Conservation (phyloP, 2,797 vertebrate genomes). For the Heteromormyrus szaboi region DNA sequence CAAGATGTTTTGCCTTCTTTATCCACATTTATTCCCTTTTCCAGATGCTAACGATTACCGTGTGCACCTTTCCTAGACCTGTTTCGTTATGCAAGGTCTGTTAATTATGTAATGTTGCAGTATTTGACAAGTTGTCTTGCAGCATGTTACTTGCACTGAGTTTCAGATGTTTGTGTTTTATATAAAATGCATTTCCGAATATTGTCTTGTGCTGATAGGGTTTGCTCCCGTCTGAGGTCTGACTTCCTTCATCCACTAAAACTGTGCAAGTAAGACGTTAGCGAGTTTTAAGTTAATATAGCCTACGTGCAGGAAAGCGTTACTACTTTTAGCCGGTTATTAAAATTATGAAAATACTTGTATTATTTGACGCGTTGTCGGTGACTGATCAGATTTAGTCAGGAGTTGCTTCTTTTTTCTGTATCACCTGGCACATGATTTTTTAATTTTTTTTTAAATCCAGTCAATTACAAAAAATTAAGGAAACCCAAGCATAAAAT, state of each 20-base stretch:
- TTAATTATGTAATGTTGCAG: slow-evolving; percentile 5
- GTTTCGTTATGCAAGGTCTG: background rate
- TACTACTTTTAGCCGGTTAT: background rate
- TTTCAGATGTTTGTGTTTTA: background rate
- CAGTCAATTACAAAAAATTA: background rate
- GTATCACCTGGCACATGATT: background rate
- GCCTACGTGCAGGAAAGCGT: background rate
- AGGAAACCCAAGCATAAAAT: background rate
- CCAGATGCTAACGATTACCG: background rate
- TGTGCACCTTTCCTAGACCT: background rate
- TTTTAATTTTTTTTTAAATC: background rate
- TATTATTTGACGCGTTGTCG: background rate
- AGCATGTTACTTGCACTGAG: background rate
- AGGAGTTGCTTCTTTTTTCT: background rate
- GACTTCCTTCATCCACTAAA: background rate
- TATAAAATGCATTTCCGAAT: background rate
- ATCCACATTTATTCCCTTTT: background rate
- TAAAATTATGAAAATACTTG: background rate
- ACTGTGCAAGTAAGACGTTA: background rate
- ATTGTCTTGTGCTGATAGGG: background rate
- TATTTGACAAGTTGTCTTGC: background rate
- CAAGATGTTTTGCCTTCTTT: background rate
- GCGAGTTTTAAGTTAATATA: background rate
- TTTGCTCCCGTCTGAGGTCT: background rate
- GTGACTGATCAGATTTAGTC: background rate